These are phyloP conservation scores for Copidosoma aretas DNA, from an alignment of 2,888 invertebrate species.

Conservation along the genomic window DNA sequence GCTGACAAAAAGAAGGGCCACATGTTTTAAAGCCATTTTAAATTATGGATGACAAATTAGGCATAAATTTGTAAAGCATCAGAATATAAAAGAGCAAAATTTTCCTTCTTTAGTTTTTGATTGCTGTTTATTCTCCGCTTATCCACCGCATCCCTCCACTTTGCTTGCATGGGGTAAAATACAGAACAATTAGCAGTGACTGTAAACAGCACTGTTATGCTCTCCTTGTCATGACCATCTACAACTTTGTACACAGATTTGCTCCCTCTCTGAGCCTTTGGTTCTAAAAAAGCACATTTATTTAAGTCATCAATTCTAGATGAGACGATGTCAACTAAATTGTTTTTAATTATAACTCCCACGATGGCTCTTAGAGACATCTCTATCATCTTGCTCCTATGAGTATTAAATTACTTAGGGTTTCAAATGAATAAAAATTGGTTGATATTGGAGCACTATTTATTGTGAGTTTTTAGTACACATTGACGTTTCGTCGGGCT, in stretches of 20 bases:
- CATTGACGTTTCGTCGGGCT: no score
- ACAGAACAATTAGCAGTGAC: slow-evolving; percentile 40
- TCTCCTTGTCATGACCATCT: slow-evolving; percentile 42
- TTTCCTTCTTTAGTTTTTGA: no score
- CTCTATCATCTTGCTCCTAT: no score
- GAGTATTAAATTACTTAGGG: no score
- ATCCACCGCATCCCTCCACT: background rate
- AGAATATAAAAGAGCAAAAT: background rate
- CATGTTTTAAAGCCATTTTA: slow-evolving; percentile 1
- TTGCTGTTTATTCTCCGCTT: background rate
- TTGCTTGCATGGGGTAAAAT: background rate
- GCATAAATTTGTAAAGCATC: background rate
- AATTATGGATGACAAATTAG: no score
- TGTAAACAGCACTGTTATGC: slow-evolving; percentile 44
- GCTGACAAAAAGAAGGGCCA: background rate
- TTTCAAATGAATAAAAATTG: no score
- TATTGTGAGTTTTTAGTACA: no score
- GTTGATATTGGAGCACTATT: no score
- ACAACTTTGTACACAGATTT: slow-evolving; percentile 44
- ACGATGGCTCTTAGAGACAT: no score
- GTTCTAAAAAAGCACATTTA: slow-evolving; percentile 52
- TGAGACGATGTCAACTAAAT: no score
- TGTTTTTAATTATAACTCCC: no score
- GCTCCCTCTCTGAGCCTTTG: slow-evolving; percentile 51
- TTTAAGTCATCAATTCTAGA: no score